Conservation (phyloP, 2,113 vertebrate genomes). For the Phoxinus phoxinus region DNA sequence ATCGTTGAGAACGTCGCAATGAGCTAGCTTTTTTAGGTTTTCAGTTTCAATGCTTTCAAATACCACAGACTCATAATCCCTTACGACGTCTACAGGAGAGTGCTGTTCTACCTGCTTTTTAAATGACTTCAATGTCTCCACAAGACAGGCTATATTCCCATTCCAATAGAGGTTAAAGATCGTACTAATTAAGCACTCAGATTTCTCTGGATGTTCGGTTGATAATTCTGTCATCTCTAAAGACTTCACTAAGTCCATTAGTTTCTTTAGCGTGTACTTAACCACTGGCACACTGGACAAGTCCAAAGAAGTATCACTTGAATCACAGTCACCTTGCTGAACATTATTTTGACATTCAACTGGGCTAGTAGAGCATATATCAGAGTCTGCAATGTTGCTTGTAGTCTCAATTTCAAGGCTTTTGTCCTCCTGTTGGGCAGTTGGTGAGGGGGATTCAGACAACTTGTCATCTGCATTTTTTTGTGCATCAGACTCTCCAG, state of each 20-base stretch:
- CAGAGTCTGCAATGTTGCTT: not conserved
- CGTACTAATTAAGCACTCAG: not conserved
- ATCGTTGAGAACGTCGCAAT: constrained; percentile 23
- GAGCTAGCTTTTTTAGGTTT: not conserved
- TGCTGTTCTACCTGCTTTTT: not conserved
- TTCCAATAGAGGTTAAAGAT: constrained; percentile 51
- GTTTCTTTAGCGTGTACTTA: constrained; percentile 27
- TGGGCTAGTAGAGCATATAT: not conserved
- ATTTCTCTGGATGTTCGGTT: not conserved
- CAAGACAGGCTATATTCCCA: constrained; percentile 7
- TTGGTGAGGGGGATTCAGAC: not conserved
- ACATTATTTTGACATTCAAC: not conserved
- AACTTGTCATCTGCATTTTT: not conserved
- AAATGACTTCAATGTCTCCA: not conserved
- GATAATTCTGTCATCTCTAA: not conserved
- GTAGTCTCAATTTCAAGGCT: not conserved
- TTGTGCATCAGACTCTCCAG: not conserved
- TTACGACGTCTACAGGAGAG: too few species aligned
- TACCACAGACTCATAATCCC: not conserved
- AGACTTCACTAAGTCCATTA: constrained; percentile 24
- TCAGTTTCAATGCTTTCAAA: constrained; percentile 29
- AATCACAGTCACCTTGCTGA: not conserved
- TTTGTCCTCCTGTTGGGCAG: not conserved
- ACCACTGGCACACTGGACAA: constrained; percentile 41
- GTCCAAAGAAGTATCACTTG: not conserved